Evolutionary conservation across 2,797 vertebrate genomes (phyloP).

Genomic region (Gymnocypris eckloni): DNA sequence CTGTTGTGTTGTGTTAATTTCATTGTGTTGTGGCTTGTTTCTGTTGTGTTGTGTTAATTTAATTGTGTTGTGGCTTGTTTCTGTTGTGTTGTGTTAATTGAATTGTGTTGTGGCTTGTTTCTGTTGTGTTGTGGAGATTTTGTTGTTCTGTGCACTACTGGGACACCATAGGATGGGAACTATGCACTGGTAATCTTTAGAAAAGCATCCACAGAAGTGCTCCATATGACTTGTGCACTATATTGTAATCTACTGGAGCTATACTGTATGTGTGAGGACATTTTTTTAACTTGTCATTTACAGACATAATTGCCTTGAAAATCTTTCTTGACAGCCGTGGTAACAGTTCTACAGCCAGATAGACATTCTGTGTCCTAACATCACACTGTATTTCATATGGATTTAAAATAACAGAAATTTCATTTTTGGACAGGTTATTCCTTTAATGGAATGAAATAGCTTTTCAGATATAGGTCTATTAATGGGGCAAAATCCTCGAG

Average conservation of each 20-base stretch:
- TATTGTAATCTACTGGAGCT: neutral
- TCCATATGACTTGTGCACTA: neutral
- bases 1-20: too few relatives aligned
- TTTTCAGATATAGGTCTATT: constrained; percentile 27
- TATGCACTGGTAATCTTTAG: neutral
- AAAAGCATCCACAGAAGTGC: neutral
- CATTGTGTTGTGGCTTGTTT: too few relatives aligned
- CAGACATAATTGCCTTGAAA: neutral
- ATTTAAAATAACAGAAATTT: neutral
- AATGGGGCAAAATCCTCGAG: constrained; percentile 11
- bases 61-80: too few relatives aligned
- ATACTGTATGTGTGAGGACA: neutral
- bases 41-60: too few relatives aligned
- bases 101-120: too few relatives aligned
- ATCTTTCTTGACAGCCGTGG: neutral
- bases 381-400: neutral
- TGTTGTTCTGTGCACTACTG: neutral
- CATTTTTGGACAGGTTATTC: neutral
- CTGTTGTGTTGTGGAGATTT: too few relatives aligned
- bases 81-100: too few relatives aligned
- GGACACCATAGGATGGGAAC: neutral
- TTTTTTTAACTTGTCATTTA: neutral
- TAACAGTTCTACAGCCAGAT: neutral
- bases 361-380: neutral
- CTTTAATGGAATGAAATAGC: neutral